Conservation (phyloP, 23 tunicate genomes). For the Styela plicata region DNA sequence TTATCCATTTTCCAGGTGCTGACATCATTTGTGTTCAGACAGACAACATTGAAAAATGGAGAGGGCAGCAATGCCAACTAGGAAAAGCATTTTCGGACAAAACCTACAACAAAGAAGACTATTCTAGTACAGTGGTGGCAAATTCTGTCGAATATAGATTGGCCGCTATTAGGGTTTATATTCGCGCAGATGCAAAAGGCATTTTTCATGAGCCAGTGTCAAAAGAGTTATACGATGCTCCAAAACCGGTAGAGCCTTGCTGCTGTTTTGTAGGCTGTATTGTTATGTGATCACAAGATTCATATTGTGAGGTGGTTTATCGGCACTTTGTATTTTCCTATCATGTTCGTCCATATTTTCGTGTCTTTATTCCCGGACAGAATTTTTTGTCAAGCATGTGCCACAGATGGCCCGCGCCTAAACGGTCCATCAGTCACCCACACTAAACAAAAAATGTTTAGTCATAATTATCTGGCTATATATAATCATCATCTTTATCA, state of each 20-base stretch:
- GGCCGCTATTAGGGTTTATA: constrained; percentile 45
- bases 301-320: no score
- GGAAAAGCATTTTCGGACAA: constrained; percentile 29
- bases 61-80: neutral
- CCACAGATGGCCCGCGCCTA: no score
- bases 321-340: no score
- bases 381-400: no score
- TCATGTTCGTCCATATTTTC: no score
- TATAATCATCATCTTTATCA: no score
- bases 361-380: no score
- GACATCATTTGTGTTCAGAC: constrained; percentile 58
- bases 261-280: constrained; percentile 81
- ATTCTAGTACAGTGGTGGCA: constrained; percentile 1
- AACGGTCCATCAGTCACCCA: no score
- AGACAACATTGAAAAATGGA: constrained; percentile 75
- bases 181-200: constrained; percentile 32
- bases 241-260: constrained; percentile 30
- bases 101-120: constrained; percentile 80
- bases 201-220: neutral
- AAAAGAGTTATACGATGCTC: constrained; percentile 25
- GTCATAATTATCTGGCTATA: no score
- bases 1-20: constrained; percentile 40
- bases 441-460: no score
- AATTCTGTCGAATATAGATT: constrained; percentile 61
- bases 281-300: constrained; percentile 39